phyloP scores from a whole-genome alignment of 1,140 invertebrate genomes.

The Polyergus mexicanus region DNA sequence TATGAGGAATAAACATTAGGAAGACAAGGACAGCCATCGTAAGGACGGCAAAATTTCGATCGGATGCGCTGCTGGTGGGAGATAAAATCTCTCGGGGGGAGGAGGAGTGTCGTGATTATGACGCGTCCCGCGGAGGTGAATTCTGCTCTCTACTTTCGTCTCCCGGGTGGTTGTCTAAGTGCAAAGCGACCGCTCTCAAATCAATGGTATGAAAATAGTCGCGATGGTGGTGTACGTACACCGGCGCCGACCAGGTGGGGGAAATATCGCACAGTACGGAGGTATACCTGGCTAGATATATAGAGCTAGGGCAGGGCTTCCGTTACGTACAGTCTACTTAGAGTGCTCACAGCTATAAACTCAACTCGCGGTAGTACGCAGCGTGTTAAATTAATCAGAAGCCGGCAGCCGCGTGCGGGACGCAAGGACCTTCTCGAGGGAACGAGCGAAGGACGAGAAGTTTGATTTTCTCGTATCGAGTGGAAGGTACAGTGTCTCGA shows the following conservation, averaged over 20 bases:
- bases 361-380: slow-evolving; percentile 79
- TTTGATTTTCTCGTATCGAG: slow-evolving; percentile 52
- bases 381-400: slow-evolving; percentile 53
- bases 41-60: slow-evolving; percentile 42
- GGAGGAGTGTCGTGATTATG: slow-evolving; percentile 73
- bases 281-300: slow-evolving; percentile 87
- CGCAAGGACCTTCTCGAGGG: neutral
- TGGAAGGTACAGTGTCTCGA: slow-evolving; percentile 25
- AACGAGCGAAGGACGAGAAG: neutral
- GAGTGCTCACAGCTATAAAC: slow-evolving; percentile 84
- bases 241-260: slow-evolving; percentile 76
- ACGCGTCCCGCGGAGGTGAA: slow-evolving; percentile 66
- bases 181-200: slow-evolving; percentile 77
- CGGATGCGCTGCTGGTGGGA: slow-evolving; percentile 57
- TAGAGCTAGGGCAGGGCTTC: slow-evolving; percentile 87
- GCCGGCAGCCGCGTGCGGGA: slow-evolving; percentile 13
- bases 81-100: slow-evolving; percentile 32
- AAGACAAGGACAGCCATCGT: neutral
- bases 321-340: slow-evolving; percentile 86
- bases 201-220: slow-evolving; percentile 84
- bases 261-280: slow-evolving; percentile 83
- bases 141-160: slow-evolving; percentile 75
- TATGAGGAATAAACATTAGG: neutral
- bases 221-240: slow-evolving; percentile 72
- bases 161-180: slow-evolving; percentile 79